Percentiles rank a stretch among this genome's conserved stretches.
Evolutionary conservation across 2,888 invertebrate genomes (phyloP).

Genomic region (Drepana falcataria): DNA sequence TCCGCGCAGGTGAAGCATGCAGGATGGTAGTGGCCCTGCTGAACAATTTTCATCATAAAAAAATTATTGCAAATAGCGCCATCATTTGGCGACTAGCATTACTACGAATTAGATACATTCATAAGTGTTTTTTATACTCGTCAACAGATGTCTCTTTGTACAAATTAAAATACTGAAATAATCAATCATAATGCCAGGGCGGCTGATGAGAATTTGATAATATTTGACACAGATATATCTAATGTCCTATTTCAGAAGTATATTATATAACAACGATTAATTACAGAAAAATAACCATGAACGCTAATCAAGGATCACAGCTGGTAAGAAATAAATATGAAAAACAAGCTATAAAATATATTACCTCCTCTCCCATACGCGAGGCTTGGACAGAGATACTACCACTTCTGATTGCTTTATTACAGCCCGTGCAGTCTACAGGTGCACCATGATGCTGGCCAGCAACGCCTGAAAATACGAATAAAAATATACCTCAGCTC

Average conservation of each 20-base stretch:
- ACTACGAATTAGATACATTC: conserved; percentile 18
- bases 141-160: conserved; percentile 24
- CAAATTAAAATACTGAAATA: neutral
- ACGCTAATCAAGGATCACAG: too few relatives aligned
- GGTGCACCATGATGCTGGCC: conserved; percentile 79
- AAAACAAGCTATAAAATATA: too few relatives aligned
- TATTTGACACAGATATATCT: too few relatives aligned
- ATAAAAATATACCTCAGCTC: neutral
- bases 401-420: conserved; percentile 86
- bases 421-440: conserved; percentile 89
- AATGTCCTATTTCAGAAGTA: too few relatives aligned
- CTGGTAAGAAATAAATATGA: too few relatives aligned
- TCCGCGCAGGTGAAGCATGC: conserved; percentile 93
- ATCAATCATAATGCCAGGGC: too few relatives aligned
- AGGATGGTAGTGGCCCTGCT: conserved; percentile 89
- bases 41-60: neutral
- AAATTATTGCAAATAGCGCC: conserved; percentile 10
- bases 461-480: conserved; percentile 70
- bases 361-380: conserved; percentile 84
- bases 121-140: neutral
- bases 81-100: conserved; percentile 20
- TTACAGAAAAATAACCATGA: too few relatives aligned
- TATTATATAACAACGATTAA: too few relatives aligned
- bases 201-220: too few relatives aligned
- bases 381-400: conserved; percentile 92